phyloP scores from a whole-genome alignment of 1,140 invertebrate species.

The Streblospio benedicti region DNA sequence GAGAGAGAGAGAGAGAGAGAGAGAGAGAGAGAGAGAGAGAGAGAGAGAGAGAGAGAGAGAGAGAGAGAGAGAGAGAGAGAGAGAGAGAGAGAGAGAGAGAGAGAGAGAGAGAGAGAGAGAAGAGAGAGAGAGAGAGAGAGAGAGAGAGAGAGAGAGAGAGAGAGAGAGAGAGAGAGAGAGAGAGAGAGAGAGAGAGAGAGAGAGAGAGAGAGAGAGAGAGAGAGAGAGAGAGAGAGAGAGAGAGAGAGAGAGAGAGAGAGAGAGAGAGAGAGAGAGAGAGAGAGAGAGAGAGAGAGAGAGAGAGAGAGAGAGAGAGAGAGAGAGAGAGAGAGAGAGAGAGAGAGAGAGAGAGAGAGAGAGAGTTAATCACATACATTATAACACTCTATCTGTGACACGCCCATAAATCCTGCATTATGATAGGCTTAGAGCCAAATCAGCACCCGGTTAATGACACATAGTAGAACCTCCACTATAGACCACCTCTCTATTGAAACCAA shows the following conservation, averaged over 20 bases:
- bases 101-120: not conserved
- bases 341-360: not conserved
- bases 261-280: slow-evolving; percentile 9
- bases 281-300: slow-evolving; percentile 9
- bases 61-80: slow-evolving; percentile 9
- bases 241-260: slow-evolving; percentile 9
- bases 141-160: slow-evolving; percentile 9
- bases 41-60: slow-evolving; percentile 9
- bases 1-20: slow-evolving; percentile 9
- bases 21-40: slow-evolving; percentile 2
- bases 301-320: slow-evolving; percentile 9
- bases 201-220: slow-evolving; percentile 9
- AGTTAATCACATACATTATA: no score
- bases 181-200: slow-evolving; percentile 9
- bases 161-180: slow-evolving; percentile 9
- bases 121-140: slow-evolving; percentile 5
- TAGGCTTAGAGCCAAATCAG: no score
- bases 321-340: slow-evolving; percentile 2
- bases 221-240: slow-evolving; percentile 9
- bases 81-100: slow-evolving; percentile 6
- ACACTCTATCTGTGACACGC: no score
- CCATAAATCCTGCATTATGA: no score
- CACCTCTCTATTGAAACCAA: no score
- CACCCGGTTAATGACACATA: no score
- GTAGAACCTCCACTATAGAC: no score